Conservation (phyloP, 2,113 vertebrate genomes). For the Aspiorhynchus laticeps region DNA sequence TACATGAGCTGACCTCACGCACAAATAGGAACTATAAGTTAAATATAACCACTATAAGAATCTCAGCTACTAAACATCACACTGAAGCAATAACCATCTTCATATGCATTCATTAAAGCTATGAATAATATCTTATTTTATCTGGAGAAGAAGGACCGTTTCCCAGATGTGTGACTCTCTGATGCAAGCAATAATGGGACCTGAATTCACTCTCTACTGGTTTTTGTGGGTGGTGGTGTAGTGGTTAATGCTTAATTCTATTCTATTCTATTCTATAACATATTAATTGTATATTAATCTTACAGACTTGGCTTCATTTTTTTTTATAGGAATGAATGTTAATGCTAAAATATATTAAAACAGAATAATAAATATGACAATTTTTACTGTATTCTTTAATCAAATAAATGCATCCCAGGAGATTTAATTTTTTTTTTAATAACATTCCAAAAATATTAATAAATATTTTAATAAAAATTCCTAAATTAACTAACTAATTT, state of each 20-base stretch:
- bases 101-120: background rate
- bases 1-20: constrained; percentile 12
- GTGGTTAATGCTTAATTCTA: background rate
- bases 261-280: background rate
- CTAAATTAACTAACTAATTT: too few relatives aligned
- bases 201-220: background rate
- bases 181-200: background rate
- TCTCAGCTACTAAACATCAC: background rate
- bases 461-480: too few relatives aligned
- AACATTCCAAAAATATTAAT: too few relatives aligned
- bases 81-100: background rate
- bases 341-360: too few relatives aligned
- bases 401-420: too few relatives aligned
- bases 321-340: too few relatives aligned
- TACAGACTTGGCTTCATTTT: too few relatives aligned
- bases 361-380: too few relatives aligned
- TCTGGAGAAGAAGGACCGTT: background rate
- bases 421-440: too few relatives aligned
- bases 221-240: background rate
- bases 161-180: background rate
- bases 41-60: background rate
- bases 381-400: too few relatives aligned
- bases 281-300: too few relatives aligned
- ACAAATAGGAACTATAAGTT: too few relatives aligned
- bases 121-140: background rate